phyloP scores from a whole-genome alignment of 2,888 invertebrate species.

The Cryptus armator region DNA sequence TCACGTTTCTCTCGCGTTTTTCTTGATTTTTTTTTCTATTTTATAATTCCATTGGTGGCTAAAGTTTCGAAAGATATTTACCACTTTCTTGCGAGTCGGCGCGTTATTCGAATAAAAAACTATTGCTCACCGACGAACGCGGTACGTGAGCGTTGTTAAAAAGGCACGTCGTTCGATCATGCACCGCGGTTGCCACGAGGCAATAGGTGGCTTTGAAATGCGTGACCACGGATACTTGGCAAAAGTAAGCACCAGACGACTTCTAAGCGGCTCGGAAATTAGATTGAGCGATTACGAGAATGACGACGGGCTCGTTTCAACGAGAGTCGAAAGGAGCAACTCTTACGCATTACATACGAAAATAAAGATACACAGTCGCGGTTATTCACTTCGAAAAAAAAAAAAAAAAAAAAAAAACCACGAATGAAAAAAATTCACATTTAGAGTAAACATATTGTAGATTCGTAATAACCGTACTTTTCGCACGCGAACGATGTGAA shows the following conservation, averaged over 20 bases:
- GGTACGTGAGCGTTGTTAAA: conserved; percentile 2
- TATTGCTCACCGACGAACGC: not conserved
- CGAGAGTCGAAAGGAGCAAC: conserved; percentile 58
- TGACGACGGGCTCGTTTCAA: conserved; percentile 28
- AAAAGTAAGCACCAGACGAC: conserved; percentile 42
- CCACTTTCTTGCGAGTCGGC: conserved; percentile 36
- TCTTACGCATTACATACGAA: conserved; percentile 5
- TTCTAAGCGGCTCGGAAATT: conserved; percentile 58
- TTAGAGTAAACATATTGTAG: too few relatives aligned
- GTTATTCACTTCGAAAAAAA: too few relatives aligned
- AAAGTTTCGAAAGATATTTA: conserved; percentile 29
- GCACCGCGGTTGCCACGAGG: not conserved
- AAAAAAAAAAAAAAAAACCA: too few relatives aligned
- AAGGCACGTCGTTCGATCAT: conserved; percentile 46
- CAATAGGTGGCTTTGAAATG: conserved; percentile 35
- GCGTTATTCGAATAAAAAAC: conserved; percentile 40
- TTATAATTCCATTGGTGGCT: conserved; percentile 13
- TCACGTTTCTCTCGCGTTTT: conserved; percentile 36
- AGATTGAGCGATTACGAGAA: conserved; percentile 62
- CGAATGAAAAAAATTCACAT: too few relatives aligned
- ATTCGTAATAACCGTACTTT: too few relatives aligned
- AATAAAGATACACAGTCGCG: not conserved
- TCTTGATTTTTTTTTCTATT: conserved; percentile 21
- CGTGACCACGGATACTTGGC: conserved; percentile 64
- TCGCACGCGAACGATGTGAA: too few relatives aligned